phyloP scores from a whole-genome alignment of 2,797 vertebrate genomes.

The Chrysocyon brachyurus region DNA sequence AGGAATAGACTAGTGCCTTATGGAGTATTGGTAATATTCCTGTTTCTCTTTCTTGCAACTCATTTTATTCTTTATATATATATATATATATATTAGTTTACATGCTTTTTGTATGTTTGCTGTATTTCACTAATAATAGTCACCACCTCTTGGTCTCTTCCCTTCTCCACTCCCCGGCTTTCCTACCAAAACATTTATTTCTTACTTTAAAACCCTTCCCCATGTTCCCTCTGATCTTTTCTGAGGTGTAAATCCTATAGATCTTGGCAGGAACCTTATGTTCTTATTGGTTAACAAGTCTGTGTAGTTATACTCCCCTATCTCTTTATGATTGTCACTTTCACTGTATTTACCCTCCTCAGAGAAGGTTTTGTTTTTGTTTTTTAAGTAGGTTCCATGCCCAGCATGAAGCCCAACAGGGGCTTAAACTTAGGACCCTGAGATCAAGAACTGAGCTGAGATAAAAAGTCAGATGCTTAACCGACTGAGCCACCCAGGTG shows the following conservation, averaged over 20 bases:
- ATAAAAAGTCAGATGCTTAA: not conserved
- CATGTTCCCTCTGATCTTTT: not conserved
- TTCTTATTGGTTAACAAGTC: not conserved
- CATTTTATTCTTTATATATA: not conserved
- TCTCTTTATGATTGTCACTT: not conserved
- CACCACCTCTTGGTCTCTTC: not conserved
- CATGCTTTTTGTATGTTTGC: not conserved
- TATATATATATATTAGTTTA: not conserved
- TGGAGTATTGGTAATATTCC: not conserved
- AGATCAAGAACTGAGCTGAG: not conserved
- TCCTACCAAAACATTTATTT: not conserved
- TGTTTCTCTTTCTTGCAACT: conserved; percentile 14
- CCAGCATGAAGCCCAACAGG: not conserved
- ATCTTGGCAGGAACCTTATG: not conserved
- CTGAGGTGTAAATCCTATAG: not conserved
- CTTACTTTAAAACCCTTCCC: not conserved
- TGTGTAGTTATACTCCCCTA: not conserved
- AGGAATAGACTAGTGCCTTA: not conserved
- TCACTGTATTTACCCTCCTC: not conserved
- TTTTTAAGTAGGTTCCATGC: not conserved
- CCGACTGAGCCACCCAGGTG: not conserved
- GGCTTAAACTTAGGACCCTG: not conserved
- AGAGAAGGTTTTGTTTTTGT: not conserved
- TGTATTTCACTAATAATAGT: not conserved
- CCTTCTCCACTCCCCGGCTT: not conserved